Conservation (phyloP, 2,113 vertebrate species). For the Chloropsis hardwickii region DNA sequence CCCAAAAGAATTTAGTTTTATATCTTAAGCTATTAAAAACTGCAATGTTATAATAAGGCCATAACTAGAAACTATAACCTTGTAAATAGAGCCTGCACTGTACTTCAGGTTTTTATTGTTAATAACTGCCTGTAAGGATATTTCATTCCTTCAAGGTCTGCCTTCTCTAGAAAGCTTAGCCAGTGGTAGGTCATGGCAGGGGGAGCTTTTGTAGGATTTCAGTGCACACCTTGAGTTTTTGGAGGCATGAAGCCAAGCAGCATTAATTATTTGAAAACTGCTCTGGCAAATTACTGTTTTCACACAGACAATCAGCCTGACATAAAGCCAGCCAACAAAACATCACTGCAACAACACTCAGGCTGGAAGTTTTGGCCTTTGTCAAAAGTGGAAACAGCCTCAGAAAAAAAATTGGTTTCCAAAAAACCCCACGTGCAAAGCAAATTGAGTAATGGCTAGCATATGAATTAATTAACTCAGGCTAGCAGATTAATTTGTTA, state of each 20-base stretch:
- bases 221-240: not conserved
- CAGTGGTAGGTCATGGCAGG: not conserved
- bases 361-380: not conserved
- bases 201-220: conserved; percentile 3
- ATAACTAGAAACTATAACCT: not conserved
- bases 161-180: not conserved
- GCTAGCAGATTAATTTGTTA: not conserved
- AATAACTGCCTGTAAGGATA: not conserved
- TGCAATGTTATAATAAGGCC: not conserved
- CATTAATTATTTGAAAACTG: conserved; percentile 12
- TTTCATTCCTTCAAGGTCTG: not conserved
- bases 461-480: not conserved
- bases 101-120: not conserved
- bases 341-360: not conserved
- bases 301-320: not conserved
- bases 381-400: not conserved
- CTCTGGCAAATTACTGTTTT: not conserved
- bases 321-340: not conserved
- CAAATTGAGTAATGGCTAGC: not conserved
- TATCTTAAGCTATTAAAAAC: not conserved
- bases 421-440: not conserved
- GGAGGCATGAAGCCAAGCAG: not conserved
- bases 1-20: not conserved
- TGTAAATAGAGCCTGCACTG: not conserved
- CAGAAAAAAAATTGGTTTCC: not conserved